Evolutionary conservation across 2,888 invertebrate genomes (phyloP), one percentile per base, ranked within the genome.

Genomic region (Yponomeuta plumbellus): DNA sequence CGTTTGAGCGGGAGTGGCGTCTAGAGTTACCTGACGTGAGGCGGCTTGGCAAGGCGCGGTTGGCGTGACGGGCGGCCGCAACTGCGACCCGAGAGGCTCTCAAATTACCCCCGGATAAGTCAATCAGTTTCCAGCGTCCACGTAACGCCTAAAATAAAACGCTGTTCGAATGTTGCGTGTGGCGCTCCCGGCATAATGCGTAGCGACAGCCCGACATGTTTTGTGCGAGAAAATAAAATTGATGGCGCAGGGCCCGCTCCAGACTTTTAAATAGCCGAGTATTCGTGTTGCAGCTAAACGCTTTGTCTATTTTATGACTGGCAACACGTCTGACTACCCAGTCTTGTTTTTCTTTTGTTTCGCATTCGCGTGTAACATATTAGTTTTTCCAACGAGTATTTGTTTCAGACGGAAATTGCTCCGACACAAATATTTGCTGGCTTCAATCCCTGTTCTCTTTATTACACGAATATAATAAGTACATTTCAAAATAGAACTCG

Each of bases 151-250:
- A 81, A 90, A 91, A 90, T 90, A 91, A 90, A 90, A 89, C 86
- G 77, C 78, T 80, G 79, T 84, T 81, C 80, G 78, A 86, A 88
- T 84, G 87, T 85, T 85, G 88, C 87, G 88, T 88, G 89, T 85
- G 87, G 86, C 84, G 84, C 84, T 78, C 83, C 75, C 79, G 76
- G 79, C 79, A 85, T 89, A 88, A 91, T 86, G 88, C 84, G 85
- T 80, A 87, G 87, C 86, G 90, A 89, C 90, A 89, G 86, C 85
- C 66, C 85, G 84, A 89, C 90, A 85, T 88, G 89, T 88, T 89
- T 88, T 89, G 88, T 86, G 86, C 88, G 88, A 89, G 89, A 90
- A 91, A 90, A 90, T 88, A 90, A 91, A 89, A 91, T 88, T 86
- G 85, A 89, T 88, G 90, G 86, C 85, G 81, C 84, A 79, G 80